Base-by-base conservation (phyloP, 2,888 invertebrate species). In the Lepetodrilus schrolli region DNA sequence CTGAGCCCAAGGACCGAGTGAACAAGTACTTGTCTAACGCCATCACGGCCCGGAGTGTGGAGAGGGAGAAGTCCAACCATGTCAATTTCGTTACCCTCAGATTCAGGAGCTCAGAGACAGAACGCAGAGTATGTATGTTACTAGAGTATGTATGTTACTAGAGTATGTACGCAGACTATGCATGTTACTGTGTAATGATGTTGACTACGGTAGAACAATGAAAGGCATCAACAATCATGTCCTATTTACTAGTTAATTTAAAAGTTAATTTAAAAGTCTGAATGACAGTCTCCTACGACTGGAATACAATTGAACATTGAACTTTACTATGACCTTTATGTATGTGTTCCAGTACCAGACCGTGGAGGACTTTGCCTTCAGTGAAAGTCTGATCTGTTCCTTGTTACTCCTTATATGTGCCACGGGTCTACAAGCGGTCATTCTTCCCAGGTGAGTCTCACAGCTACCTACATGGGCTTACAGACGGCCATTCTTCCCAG, bases 1-100 rank as follows among this genome's bases (percentile, higher is more conserved):
- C 86, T 13, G 80, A 84, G 92, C 95, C 96, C 91, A 95, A 95
- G 43, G 96, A 96, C 92, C 94, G 96, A 82, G 96, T 96, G 74
- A 96, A 96, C 92, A 96, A 96, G 90, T 96, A 95, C 91, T 93
- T 97, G 86, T 95, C 95, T 76, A 96, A 96, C 91, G 96, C 96
- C 36, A 96, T 96, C 84, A 95, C 96, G 90, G 96, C 96, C 37
- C 93, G 96, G 79, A 95, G 95, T 87, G 95, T 96, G 76, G 96
- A 96, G 89, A 93, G 95, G 75, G 96, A 96, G 91, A 96, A 96
- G 91, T 94, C 95, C 23, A 95, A 94, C 69, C 96, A 96, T 88
- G 96, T 96, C 70, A 96, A 96, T 89, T 93, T 95, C 66, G 91
- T 96, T 76, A 96, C 96, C 3, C 92, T 97, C 70, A 94, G 95